Percentiles rank a stretch among this genome's conserved stretches.
Evolutionary conservation across 2,797 vertebrate species (phyloP).

Genomic region (Arrhamphus sclerolepis): DNA sequence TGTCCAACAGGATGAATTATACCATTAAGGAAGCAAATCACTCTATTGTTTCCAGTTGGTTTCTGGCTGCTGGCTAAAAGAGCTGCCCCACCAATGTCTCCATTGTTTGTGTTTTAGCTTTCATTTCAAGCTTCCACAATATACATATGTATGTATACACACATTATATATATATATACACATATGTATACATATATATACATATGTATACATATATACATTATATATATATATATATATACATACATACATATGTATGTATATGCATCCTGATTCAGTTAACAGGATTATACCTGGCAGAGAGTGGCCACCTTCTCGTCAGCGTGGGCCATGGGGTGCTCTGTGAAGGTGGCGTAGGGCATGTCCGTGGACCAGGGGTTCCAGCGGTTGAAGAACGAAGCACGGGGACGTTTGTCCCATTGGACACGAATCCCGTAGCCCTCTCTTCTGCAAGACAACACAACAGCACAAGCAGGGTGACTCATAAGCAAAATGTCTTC

Average conservation of each 20-base stretch:
- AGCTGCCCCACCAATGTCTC: slow-evolving; percentile 15
- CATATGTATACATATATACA: no score
- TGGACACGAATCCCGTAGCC: slow-evolving; percentile 90
- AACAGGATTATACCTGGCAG: slow-evolving; percentile 84
- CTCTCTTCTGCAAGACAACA: slow-evolving; percentile 82
- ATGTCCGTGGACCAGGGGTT: slow-evolving; percentile 96
- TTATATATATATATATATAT: no score
- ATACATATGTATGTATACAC: no score
- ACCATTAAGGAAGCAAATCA: slow-evolving; percentile 16
- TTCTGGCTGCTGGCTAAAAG: slow-evolving; percentile 8
- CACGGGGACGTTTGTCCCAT: slow-evolving; percentile 91
- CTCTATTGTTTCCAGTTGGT: slow-evolving; percentile 28
- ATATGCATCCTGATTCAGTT: neutral
- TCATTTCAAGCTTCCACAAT: neutral
- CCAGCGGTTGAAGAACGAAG: slow-evolving; percentile 94
- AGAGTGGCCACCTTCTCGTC: slow-evolving; percentile 92
- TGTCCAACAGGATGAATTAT: slow-evolving; percentile 6
- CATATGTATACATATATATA: no score
- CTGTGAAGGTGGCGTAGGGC: slow-evolving; percentile 91
- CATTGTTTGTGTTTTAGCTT: slow-evolving; percentile 17
- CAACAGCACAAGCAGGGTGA: neutral
- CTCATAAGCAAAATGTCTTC: neutral
- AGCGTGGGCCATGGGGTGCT: slow-evolving; percentile 91
- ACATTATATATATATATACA: no score
- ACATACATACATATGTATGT: no score